phyloP scores from a whole-genome alignment of 2,113 vertebrate species.

The Uropsilus gracilis region DNA sequence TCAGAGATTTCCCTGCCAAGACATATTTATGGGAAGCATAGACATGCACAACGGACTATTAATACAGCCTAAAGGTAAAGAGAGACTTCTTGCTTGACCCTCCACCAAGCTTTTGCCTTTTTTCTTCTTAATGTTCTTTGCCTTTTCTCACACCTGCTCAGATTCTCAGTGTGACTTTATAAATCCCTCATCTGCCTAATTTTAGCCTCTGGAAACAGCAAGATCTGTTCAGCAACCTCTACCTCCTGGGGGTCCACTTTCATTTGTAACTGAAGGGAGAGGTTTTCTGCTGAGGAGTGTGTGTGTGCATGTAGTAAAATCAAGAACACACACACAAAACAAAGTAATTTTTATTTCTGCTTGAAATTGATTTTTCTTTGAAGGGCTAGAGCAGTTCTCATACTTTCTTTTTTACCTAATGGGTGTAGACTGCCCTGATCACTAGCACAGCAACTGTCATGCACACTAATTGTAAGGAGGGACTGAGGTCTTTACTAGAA shows the following conservation, averaged over 20 bases:
- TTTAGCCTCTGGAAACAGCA: neutral
- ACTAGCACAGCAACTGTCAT: neutral
- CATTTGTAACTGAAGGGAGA: neutral
- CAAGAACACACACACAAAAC: neutral
- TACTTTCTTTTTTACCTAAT: neutral
- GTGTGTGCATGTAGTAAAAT: neutral
- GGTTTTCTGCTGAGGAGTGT: neutral
- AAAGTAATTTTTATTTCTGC: conserved; percentile 5
- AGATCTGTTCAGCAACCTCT: neutral
- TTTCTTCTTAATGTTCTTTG: neutral
- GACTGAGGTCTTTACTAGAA: neutral
- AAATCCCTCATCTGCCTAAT: neutral
- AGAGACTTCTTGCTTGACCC: neutral
- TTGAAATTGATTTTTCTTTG: conserved; percentile 1
- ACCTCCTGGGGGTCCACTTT: neutral
- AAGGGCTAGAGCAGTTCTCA: neutral
- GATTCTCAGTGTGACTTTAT: neutral
- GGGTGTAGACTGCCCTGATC: neutral
- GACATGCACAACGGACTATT: neutral
- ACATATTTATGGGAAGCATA: neutral
- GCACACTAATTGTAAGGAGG: neutral
- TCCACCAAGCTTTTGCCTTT: neutral
- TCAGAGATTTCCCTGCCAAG: neutral
- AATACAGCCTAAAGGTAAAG: neutral
- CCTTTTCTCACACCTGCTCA: neutral